These are phyloP conservation scores for Drosophila falleni DNA, from an alignment of 2,888 invertebrate genomes.

Conservation along the genomic window DNA sequence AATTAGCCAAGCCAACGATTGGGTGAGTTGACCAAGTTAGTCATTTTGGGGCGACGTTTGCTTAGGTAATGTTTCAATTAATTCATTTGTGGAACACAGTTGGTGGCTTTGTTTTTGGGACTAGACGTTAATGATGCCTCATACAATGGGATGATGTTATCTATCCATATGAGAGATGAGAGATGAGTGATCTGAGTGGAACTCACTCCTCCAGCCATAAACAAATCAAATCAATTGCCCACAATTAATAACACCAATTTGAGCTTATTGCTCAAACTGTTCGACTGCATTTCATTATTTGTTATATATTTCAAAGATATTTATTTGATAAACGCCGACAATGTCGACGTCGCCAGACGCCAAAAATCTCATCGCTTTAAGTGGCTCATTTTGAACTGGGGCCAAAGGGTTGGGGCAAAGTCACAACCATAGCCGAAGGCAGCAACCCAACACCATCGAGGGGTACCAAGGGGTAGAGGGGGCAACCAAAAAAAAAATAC, in stretches of 20 bases:
- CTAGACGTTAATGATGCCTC: slow-evolving; percentile 67
- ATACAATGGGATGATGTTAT: slow-evolving; percentile 47
- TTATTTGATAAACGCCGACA: slow-evolving; percentile 79
- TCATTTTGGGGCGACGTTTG: slow-evolving; percentile 60
- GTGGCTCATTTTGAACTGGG: slow-evolving; percentile 71
- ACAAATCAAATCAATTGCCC: slow-evolving; percentile 75
- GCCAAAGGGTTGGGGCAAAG: slow-evolving; percentile 35
- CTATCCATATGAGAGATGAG: slow-evolving; percentile 8
- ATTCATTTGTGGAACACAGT: slow-evolving; percentile 64
- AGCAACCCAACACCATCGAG: slow-evolving; percentile 56
- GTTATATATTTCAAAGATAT: slow-evolving; percentile 79
- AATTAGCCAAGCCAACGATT: slow-evolving; percentile 67
- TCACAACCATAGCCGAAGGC: slow-evolving; percentile 60
- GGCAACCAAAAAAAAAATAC: slow-evolving; percentile 32
- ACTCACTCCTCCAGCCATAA: slow-evolving; percentile 46
- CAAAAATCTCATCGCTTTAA: slow-evolving; percentile 81
- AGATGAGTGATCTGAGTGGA: slow-evolving; percentile 11
- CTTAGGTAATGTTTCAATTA: slow-evolving; percentile 82
- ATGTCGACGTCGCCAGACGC: slow-evolving; percentile 67
- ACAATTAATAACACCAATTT: slow-evolving; percentile 78
- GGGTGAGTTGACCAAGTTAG: slow-evolving; percentile 23
- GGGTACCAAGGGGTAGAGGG: slow-evolving; percentile 12
- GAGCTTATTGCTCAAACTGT: slow-evolving; percentile 48
- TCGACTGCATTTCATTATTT: slow-evolving; percentile 76
- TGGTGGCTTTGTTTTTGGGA: slow-evolving; percentile 26